Conservation (phyloP, 2,888 invertebrate species). For the Cinara cedri region DNA sequence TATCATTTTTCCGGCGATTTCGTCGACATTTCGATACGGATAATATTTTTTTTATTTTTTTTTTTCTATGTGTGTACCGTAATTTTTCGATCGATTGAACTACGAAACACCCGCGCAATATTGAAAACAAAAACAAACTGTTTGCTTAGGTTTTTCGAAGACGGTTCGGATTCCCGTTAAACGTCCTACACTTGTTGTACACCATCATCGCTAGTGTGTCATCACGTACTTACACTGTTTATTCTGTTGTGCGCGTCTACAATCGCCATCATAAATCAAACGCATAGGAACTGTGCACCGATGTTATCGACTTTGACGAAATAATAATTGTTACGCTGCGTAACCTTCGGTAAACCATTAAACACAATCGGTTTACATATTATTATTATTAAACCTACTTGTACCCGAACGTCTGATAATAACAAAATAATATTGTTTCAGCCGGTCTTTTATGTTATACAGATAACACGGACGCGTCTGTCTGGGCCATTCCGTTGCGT, state of each 20-base stretch:
- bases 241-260: background rate
- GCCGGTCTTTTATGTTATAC: too few species aligned
- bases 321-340: constrained; percentile 47
- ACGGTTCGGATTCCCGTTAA: background rate
- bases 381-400: background rate
- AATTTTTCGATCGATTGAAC: too few species aligned
- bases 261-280: constrained; percentile 31
- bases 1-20: too few species aligned
- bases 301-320: constrained; percentile 49
- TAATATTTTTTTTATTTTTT: too few species aligned
- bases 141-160: constrained; percentile 8
- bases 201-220: background rate
- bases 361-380: constrained; percentile 24
- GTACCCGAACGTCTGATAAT: background rate
- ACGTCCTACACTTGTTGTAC: background rate
- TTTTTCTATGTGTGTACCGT: too few species aligned
- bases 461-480: too few species aligned
- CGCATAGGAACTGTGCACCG: constrained; percentile 40
- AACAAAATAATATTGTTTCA: background rate
- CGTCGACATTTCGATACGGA: too few species aligned
- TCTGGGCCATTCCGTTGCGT: too few species aligned
- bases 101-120: too few species aligned
- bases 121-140: too few species aligned
- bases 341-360: constrained; percentile 40
- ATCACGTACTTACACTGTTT: background rate